phyloP scores from a whole-genome alignment of 2,113 vertebrate genomes.

The Trichechus manatus region DNA sequence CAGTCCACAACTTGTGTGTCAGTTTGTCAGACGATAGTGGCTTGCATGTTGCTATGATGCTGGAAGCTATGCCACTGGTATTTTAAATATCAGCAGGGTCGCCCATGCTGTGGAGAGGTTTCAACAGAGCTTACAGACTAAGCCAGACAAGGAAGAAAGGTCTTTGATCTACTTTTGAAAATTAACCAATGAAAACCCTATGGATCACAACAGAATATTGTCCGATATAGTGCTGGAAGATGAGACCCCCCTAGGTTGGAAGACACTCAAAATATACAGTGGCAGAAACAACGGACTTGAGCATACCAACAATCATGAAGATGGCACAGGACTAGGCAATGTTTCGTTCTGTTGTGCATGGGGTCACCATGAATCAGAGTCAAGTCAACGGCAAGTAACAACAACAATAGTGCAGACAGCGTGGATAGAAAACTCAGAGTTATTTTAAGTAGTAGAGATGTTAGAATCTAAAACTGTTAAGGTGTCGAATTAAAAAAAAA shows the following conservation, averaged over 20 bases:
- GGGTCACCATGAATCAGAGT: background rate
- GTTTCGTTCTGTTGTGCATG: background rate
- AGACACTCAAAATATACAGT: background rate
- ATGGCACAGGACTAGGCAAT: background rate
- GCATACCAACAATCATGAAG: background rate
- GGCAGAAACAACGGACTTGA: background rate
- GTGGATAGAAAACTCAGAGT: background rate
- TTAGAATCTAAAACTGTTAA: constrained; percentile 14
- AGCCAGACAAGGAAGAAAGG: background rate
- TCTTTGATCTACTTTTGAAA: background rate
- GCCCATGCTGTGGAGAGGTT: background rate
- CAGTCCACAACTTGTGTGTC: background rate
- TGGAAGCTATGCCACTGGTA: background rate
- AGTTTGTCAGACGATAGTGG: background rate
- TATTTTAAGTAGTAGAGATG: background rate
- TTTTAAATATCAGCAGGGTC: background rate
- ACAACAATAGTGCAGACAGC: background rate
- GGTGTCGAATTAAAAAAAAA: background rate
- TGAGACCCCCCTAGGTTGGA: background rate
- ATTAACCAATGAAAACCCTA: background rate
- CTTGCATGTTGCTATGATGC: background rate
- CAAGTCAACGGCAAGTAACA: background rate
- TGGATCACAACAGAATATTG: background rate
- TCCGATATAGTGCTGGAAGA: background rate
- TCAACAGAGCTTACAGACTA: background rate